These are phyloP conservation scores for Microvelia longipes DNA, from an alignment of 1,140 invertebrate genomes.

Conservation along the genomic window DNA sequence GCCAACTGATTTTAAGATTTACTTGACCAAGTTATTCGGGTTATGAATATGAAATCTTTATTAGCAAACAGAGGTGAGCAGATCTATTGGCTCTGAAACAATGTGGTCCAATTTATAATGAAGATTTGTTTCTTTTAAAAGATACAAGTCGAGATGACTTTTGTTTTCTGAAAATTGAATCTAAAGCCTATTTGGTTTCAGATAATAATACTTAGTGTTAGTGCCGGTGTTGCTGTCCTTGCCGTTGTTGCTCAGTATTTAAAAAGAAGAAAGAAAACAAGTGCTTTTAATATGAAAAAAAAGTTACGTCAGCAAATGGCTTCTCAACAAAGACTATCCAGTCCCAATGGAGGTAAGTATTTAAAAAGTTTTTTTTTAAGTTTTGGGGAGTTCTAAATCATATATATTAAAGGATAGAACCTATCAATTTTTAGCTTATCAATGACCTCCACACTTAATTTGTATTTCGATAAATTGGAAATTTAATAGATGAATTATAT, in stretches of 20 bases:
- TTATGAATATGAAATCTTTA: too few species aligned
- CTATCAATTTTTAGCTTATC: too few species aligned
- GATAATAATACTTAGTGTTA: slow-evolving; percentile 14
- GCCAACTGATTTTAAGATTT: too few species aligned
- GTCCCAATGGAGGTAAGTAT: slow-evolving; percentile 10
- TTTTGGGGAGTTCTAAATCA: neutral
- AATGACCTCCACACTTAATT: too few species aligned
- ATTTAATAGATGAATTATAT: too few species aligned
- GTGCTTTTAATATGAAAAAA: neutral
- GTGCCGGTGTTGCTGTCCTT: slow-evolving; percentile 13
- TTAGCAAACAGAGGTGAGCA: too few species aligned
- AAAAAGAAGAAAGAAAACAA: slow-evolving; percentile 13
- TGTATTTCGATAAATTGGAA: too few species aligned
- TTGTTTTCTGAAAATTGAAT: neutral
- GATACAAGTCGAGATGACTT: neutral
- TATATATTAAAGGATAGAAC: too few species aligned
- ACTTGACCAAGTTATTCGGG: too few species aligned
- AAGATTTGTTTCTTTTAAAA: too few species aligned
- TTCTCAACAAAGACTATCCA: neutral
- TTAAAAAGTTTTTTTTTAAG: neutral
- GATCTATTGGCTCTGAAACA: too few species aligned
- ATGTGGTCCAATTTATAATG: too few species aligned
- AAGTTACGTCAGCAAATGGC: neutral
- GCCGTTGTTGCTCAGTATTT: slow-evolving; percentile 16
- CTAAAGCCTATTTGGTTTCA: slow-evolving; percentile 4